Percentiles rank a stretch among this genome's conserved stretches.
Evolutionary conservation across 2,113 vertebrate species (phyloP).

Genomic region (human (Homo sapiens)): DNA sequence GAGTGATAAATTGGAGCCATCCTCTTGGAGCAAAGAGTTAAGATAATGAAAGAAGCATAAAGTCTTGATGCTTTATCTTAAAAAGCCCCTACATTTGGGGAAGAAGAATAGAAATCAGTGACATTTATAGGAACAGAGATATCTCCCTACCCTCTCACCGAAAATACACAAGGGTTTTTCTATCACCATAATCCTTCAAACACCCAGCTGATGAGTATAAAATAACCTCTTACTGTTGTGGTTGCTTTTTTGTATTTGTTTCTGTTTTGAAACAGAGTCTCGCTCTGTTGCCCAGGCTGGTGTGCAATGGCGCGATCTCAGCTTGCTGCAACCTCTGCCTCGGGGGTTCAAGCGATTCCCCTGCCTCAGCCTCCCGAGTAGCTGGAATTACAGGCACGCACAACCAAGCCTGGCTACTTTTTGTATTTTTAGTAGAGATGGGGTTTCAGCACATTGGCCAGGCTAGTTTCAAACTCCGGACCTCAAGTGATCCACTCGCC

Average conservation of each 20-base stretch:
- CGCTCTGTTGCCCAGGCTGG: no score
- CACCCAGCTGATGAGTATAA: background rate
- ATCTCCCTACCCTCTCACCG: background rate
- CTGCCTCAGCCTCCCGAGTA: no score
- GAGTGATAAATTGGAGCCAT: background rate
- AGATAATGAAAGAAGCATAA: background rate
- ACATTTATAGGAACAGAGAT: background rate
- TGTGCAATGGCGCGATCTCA: no score
- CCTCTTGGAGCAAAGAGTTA: background rate
- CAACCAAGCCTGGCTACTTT: no score
- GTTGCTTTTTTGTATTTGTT: no score
- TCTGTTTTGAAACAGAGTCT: no score
- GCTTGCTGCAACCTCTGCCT: no score
- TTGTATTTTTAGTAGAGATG: no score
- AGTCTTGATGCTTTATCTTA: background rate
- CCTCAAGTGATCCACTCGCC: no score
- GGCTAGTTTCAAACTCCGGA: no score
- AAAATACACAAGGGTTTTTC: background rate
- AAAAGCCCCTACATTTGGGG: background rate
- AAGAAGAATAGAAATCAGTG: slow-evolving; percentile 16
- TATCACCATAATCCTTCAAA: background rate
- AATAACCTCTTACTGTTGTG: background rate
- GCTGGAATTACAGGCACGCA: no score
- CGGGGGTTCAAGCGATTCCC: no score
- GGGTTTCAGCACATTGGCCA: accelerated